Base-by-base conservation (phyloP, 2,797 vertebrate genomes). In the Manis javanica region DNA sequence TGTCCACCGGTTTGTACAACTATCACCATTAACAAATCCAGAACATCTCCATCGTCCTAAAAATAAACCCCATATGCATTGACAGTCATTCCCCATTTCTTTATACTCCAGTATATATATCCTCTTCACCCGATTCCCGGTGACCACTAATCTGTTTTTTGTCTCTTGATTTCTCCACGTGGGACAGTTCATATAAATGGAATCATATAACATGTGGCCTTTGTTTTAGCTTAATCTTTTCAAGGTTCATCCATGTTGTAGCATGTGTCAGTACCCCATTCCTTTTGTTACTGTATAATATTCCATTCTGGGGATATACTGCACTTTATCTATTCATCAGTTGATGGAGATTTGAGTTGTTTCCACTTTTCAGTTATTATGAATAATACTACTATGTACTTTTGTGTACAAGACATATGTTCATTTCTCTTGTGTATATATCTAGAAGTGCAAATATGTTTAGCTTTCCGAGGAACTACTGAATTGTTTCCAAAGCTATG, bases 401-500 rank as follows among this genome's bases (percentile, higher is more conserved):
- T 93, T 57, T 16, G 5, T 66, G 24, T 37, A 34, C 19, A 77
- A 46, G 79, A 84, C 24, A 11, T 57, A n/a, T 29, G 19, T 91
- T 78, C 59, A 61, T 84, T 96, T 79, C 68, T 83, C 26, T 53
- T n/a, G 23, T 34, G 6, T 66, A 37, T 31, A 0, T 37, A 49
- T 29, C 53, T 16, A 69, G 37, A 14, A 78, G 12, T 78, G 34
- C 34, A 75, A 59, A n/a, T 57, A 57, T 53, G 11, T 87, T 75
- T 95, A 59, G 94, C 59, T 91, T 83, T 92, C 89, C 86, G 68
- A 68, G 31, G 69, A 81, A 92, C 11, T 59, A 8, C 5, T 68
- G 51, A 93, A 82, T 75, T 85, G 57, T 75, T 89, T 84, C 24
- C 46, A 96, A 84, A 96, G 3, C 19, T 64, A 1, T 9, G 3